Conservation (phyloP, 2,113 vertebrate genomes). For the Engystomops pustulosus region DNA sequence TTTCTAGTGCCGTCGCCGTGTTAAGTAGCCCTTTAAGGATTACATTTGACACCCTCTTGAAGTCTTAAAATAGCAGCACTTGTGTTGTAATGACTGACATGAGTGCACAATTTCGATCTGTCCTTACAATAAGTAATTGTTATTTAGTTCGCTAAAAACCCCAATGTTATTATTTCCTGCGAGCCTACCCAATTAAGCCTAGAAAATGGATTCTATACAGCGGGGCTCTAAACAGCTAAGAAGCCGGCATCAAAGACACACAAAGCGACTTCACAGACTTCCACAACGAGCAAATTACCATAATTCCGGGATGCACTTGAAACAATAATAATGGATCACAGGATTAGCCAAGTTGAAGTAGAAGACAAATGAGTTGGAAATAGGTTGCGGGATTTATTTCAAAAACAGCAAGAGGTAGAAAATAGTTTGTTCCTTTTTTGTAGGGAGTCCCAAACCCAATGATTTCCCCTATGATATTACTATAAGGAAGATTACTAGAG, state of each 20-base stretch:
- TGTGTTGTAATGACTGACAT: background rate
- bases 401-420: constrained; percentile 3
- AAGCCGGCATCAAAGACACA: constrained; percentile 53
- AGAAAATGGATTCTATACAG: constrained; percentile 49
- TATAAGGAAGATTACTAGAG: no score
- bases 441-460: background rate
- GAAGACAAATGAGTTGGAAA: constrained; percentile 33
- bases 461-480: no score
- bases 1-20: no score
- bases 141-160: constrained; percentile 27
- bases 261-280: constrained; percentile 24
- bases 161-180: constrained; percentile 47
- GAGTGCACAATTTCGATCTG: background rate
- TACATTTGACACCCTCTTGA: background rate
- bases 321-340: constrained; percentile 56
- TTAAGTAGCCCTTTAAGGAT: background rate
- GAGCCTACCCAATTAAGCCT: constrained; percentile 41
- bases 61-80: background rate
- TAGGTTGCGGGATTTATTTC: constrained; percentile 43
- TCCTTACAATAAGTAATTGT: background rate
- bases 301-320: constrained; percentile 55
- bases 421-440: constrained; percentile 10
- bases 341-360: constrained; percentile 46
- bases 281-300: constrained; percentile 53
- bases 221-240: background rate